A percentile compares a stretch with the other conserved stretches of the same genome.
phyloP scores from a whole-genome alignment of 2,888 invertebrate species.

The Ashinkailepas kermadecensis region DNA sequence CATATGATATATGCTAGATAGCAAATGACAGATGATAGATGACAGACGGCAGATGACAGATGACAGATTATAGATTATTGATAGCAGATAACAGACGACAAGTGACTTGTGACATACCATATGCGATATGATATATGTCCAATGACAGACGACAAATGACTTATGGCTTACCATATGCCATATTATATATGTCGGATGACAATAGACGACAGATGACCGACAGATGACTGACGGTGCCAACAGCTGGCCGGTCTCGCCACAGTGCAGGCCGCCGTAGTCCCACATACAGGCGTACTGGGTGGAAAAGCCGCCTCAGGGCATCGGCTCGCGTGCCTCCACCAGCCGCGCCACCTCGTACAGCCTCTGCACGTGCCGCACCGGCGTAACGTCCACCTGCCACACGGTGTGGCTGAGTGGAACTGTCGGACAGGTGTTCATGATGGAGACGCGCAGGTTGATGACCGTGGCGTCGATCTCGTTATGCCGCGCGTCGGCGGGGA shows the following conservation, averaged over 20 bases:
- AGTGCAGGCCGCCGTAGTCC: conserved; percentile 86
- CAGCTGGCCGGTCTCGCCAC: conserved; percentile 59
- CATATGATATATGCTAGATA: too few relatives aligned
- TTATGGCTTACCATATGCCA: too few relatives aligned
- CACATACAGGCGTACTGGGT: conserved; percentile 97
- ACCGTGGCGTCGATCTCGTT: conserved; percentile 77
- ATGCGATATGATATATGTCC: too few relatives aligned
- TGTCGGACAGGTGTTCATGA: conserved; percentile 86
- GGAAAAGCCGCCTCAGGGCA: conserved; percentile 92
- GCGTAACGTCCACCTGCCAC: conserved; percentile 62
- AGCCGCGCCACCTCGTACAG: conserved; percentile 39
- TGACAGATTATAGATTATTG: too few relatives aligned
- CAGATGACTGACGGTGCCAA: too few relatives aligned
- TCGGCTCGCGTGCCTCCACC: conserved; percentile 37
- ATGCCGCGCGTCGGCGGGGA: conserved; percentile 53
- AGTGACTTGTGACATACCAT: too few relatives aligned
- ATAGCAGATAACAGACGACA: too few relatives aligned
- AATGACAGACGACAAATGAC: too few relatives aligned
- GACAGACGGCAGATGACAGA: too few relatives aligned
- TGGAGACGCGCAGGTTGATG: conserved; percentile 76
- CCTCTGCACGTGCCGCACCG: conserved; percentile 57
- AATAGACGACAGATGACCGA: too few relatives aligned
- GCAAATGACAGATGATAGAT: too few relatives aligned
- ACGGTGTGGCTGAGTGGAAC: conserved; percentile 66
- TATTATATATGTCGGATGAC: too few relatives aligned